These are phyloP conservation scores for Paralichthys olivaceus DNA, from an alignment of 2,113 vertebrate species.

Conservation along the genomic window DNA sequence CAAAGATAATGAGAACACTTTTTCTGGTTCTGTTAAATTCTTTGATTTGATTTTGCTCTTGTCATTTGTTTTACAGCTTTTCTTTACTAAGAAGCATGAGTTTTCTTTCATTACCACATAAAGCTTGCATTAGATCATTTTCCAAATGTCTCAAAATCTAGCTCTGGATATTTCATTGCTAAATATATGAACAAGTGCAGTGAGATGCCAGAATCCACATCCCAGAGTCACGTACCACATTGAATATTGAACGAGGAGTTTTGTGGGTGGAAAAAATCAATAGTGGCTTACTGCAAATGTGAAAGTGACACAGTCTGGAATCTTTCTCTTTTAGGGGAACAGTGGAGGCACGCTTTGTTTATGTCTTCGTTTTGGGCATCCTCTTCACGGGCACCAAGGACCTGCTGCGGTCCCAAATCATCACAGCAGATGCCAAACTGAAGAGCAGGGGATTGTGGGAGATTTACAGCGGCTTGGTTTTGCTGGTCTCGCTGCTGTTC, in stretches of 20 bases:
- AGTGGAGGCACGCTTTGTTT: conserved; percentile 95
- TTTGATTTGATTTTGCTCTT: neutral
- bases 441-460: conserved; percentile 92
- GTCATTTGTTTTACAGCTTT: neutral
- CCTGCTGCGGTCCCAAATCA: conserved; percentile 89
- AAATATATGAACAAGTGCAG: conserved; percentile 21
- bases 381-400: conserved; percentile 93
- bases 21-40: conserved; percentile 4
- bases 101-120: conserved; percentile 5
- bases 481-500: conserved; percentile 89
- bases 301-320: conserved; percentile 24
- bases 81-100: neutral
- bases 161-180: conserved; percentile 17
- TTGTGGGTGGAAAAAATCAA: conserved; percentile 26
- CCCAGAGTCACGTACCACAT: conserved; percentile 27
- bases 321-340: conserved; percentile 86
- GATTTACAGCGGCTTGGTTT: conserved; percentile 89
- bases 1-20: neutral
- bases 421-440: conserved; percentile 73
- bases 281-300: conserved; percentile 14
- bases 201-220: conserved; percentile 13
- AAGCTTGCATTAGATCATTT: neutral
- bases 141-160: neutral
- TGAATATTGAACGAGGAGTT: conserved; percentile 31
- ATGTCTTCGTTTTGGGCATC: conserved; percentile 94